phyloP scores from a whole-genome alignment of 2,888 invertebrate genomes.

The Merodon equestris region DNA sequence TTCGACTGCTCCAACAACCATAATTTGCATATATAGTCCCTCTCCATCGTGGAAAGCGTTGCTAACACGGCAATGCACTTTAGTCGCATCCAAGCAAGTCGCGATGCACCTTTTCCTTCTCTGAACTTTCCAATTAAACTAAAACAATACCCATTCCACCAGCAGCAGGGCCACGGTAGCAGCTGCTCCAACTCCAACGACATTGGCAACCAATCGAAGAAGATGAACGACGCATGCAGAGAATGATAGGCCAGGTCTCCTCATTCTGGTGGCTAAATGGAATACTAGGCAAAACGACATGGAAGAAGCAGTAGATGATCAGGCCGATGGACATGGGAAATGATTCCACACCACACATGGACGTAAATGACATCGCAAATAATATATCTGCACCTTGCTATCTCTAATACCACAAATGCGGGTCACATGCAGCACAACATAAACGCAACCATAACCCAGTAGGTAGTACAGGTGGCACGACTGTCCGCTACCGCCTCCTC shows the following conservation, averaged over 20 bases:
- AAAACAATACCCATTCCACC: slow-evolving; percentile 40
- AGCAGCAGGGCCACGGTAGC: slow-evolving; percentile 30
- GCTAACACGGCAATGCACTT: slow-evolving; percentile 64
- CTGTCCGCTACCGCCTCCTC: background rate
- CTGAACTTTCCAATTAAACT: slow-evolving; percentile 64
- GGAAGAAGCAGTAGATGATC: slow-evolving; percentile 47
- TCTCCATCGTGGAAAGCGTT: slow-evolving; percentile 33
- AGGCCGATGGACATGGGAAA: slow-evolving; percentile 65
- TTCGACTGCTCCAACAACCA: slow-evolving; percentile 26
- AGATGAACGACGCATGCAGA: slow-evolving; percentile 41
- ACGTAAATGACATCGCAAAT: slow-evolving; percentile 68
- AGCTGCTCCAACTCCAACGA: slow-evolving; percentile 46
- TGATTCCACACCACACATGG: slow-evolving; percentile 66
- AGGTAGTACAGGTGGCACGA: slow-evolving; percentile 27
- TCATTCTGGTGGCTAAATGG: too few species aligned
- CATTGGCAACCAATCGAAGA: slow-evolving; percentile 1
- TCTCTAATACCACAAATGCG: slow-evolving; percentile 65
- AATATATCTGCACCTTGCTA: slow-evolving; percentile 65
- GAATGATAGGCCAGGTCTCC: slow-evolving; percentile 20
- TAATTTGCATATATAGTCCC: slow-evolving; percentile 52
- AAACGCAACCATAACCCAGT: slow-evolving; percentile 49
- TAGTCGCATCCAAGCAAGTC: slow-evolving; percentile 25
- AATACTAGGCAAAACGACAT: slow-evolving; percentile 6
- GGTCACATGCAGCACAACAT: slow-evolving; percentile 56
- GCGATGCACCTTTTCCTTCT: slow-evolving; percentile 49